Base-by-base conservation (phyloP, 2,113 vertebrate species). In the Cottus gobio region DNA sequence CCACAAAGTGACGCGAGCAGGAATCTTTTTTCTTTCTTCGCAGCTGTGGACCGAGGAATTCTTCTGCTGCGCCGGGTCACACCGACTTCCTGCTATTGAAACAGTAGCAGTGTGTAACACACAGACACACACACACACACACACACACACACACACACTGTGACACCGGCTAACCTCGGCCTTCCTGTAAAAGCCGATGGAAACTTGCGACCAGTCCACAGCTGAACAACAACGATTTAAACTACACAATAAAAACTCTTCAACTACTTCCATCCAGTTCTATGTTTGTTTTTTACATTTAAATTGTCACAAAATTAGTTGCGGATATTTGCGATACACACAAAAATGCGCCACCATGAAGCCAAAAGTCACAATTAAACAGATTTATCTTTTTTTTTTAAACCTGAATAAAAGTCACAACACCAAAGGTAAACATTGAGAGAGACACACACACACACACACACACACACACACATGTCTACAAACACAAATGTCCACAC, bases 21-120 rank as follows among this genome's bases (percentile, higher is more conserved):
- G 22, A 15, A n/a, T 24, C 11, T 34, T 28, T 36, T 11, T 31
- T 63, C 28, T 26, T 60, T 54, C n/a, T 10, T n/a, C 30, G 28
- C 80, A 61, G 75, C 76, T 82, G 68, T 36, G 60, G 50, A 50
- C 62, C 2, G 26, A 75, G 60, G 72, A 82, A 87, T 90, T 83
- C 67, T 30, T 73, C 63, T 70, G 10, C 71, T 77, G 75, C 77
- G 34, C 7, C 10, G 61, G 83, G 66, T 85, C 80, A 76, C 28
- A 15, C 48, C 31, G 11, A 75, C 87, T 91, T 93, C 92, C 92
- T 90, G 48, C 89, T 48, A 90, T 92, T 93, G 75, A 93, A 91
- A 92, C 90, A 91, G 92, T 88, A 91, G 90, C 89, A 67, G 69
- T n/a, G 30, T 26, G 37, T 22, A 70, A n/a, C 31, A 54, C 63